Base-by-base conservation (phyloP, 2,888 invertebrate species). In the Trichogramma dendrolimi region DNA sequence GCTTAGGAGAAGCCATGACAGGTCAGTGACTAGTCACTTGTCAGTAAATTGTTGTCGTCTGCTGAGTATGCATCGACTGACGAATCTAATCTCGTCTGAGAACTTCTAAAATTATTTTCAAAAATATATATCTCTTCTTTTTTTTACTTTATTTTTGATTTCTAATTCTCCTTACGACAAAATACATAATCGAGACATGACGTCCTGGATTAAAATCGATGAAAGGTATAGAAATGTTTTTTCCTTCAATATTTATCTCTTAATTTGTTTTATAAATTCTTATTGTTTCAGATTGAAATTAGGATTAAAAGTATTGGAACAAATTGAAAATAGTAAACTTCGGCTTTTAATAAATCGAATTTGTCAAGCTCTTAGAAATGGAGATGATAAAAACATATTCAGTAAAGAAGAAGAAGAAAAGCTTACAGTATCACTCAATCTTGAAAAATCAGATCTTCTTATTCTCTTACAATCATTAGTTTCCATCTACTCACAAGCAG, bases 361-460 rank as follows among this genome's bases (percentile, higher is more conserved):
- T 49, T 77, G 76, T 53, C 73, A 74, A 43, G 71, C 69, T 5
- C 62, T 76, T 10, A 70, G 72, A 43, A 67, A 68, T 27, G 64
- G 61, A 42, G 55, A 56, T 0, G 61, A 61, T 50, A 62, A 69
- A n/a, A 73, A 70, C 52, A 66, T 72, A 46, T 77, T 77, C 38
- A 76, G 65, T 47, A 66, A 66, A 0, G 73, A 74, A 4, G 75
- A 77, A 58, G 71, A 76, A 63, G 73, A 75, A 50, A 77, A 75
- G 59, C 60, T 77, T 5, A 54, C 71, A 27, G 46, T 67, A n/a
- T 75, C 76, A 0, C 60, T 77, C 27, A 71, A 70, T 44, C 59
- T 77, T 14, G 68, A 68, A 27, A 72, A 72, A 65, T 63, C 70
- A 41, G 72, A 73, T 42, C 56, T 77, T 8, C 59, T n/a, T 58